A percentile compares a stretch with the other conserved stretches of the same genome.
phyloP scores from a whole-genome alignment of 2,113 vertebrate species.

The Cebus imitator region DNA sequence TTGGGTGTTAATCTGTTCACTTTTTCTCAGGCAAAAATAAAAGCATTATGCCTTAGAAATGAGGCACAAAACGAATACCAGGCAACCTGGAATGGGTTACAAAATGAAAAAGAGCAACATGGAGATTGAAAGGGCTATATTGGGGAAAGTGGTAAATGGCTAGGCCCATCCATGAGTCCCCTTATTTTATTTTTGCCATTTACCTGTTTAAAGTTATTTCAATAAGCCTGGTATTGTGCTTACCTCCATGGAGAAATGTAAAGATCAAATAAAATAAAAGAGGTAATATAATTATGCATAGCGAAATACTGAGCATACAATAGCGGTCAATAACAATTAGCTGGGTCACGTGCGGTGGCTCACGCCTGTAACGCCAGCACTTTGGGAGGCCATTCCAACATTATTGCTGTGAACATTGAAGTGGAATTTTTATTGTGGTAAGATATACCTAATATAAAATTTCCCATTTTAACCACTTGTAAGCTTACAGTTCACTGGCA shows the following conservation, averaged over 20 bases:
- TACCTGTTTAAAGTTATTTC: slow-evolving; percentile 26
- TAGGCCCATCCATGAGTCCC: not conserved
- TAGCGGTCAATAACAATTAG: not conserved
- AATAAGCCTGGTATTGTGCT: not conserved
- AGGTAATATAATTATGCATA: not conserved
- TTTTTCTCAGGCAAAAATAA: not conserved
- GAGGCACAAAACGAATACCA: not conserved
- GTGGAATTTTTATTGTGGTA: not conserved
- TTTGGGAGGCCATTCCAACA: not conserved
- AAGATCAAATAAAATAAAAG: slow-evolving; percentile 5
- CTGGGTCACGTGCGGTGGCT: not conserved
- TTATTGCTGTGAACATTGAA: not conserved
- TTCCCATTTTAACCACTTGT: slow-evolving; percentile 7
- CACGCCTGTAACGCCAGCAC: too few relatives aligned
- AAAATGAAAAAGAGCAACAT: not conserved
- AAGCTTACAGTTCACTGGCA: not conserved
- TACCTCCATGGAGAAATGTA: slow-evolving; percentile 6
- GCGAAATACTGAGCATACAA: not conserved
- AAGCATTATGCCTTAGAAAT: not conserved
- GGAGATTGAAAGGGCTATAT: not conserved
- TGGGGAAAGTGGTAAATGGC: not conserved
- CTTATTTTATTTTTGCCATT: slow-evolving; percentile 1
- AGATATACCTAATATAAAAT: not conserved
- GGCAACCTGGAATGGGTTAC: not conserved
- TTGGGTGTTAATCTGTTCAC: not conserved